Evolutionary conservation across 2,113 vertebrate species (phyloP).

Genomic region (Colistium nudipinnis): DNA sequence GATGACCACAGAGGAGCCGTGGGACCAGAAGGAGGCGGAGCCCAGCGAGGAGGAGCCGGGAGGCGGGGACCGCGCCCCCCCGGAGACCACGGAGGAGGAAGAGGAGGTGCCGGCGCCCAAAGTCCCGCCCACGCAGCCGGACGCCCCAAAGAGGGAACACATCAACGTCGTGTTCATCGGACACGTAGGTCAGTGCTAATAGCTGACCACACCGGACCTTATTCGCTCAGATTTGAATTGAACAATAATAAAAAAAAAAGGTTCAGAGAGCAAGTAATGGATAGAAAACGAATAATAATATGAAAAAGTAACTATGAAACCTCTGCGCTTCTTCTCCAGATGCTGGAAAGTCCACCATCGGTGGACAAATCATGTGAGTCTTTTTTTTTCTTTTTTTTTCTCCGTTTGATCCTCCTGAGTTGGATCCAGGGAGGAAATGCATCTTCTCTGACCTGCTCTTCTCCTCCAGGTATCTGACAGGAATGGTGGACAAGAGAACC

Average conservation of each 20-base stretch:
- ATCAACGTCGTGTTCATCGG: conserved; percentile 99
- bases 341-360: conserved; percentile 98
- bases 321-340: conserved; percentile 78
- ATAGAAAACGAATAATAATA: too few species aligned
- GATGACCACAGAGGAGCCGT: conserved; percentile 86
- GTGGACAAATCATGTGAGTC: conserved; percentile 98
- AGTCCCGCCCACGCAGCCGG: conserved; percentile 85
- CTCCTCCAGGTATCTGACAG: conserved; percentile 92
- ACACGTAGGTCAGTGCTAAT: conserved; percentile 91
- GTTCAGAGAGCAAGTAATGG: background rate
- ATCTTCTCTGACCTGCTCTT: background rate
- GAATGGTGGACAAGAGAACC: conserved; percentile 99
- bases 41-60: conserved; percentile 88
- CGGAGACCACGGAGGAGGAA: conserved; percentile 84
- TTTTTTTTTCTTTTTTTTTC: background rate
- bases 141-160: conserved; percentile 96
- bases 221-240: too few species aligned
- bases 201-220: too few species aligned
- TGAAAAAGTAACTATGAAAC: too few species aligned
- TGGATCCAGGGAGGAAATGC: too few species aligned
- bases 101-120: conserved; percentile 92
- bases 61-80: conserved; percentile 84
- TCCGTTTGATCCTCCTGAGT: background rate
- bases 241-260: too few species aligned
- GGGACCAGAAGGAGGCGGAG: conserved; percentile 96